phyloP scores from a whole-genome alignment of 2,113 vertebrate species.

The Hemibagrus wyckioides region DNA sequence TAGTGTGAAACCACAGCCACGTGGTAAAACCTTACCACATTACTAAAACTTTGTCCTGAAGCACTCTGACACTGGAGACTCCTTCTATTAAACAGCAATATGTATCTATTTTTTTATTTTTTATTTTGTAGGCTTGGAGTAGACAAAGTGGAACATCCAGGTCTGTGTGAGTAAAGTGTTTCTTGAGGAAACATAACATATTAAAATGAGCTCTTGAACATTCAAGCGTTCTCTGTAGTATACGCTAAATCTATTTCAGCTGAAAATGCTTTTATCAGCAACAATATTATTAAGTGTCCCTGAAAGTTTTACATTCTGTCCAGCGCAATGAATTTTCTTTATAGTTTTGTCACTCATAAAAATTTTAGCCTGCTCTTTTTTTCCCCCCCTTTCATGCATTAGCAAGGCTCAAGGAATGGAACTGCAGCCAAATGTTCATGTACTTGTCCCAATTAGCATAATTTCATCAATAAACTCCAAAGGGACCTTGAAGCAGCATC shows the following conservation, averaged over 20 bases:
- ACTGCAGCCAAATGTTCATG: constrained; percentile 49
- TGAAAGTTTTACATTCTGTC: constrained; percentile 19
- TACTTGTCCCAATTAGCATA: constrained; percentile 55
- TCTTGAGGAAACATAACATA: not conserved
- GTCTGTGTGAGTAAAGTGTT: not conserved
- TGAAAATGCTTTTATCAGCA: constrained; percentile 7
- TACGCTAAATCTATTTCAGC: not conserved
- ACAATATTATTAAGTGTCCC: constrained; percentile 3
- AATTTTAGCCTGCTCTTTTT: constrained; percentile 4
- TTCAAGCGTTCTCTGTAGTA: not conserved
- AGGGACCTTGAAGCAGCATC: constrained; percentile 48
- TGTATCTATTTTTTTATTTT: not conserved
- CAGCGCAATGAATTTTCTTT: constrained; percentile 36
- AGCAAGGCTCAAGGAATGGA: constrained; percentile 32
- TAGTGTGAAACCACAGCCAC: not conserved
- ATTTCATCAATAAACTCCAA: constrained; percentile 55
- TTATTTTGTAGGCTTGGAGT: not conserved
- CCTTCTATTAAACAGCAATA: not conserved
- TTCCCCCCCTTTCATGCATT: constrained; percentile 23
- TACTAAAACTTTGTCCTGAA: not conserved
- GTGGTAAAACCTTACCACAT: too few relatives aligned
- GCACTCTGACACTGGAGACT: not conserved
- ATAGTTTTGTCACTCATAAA: constrained; percentile 45
- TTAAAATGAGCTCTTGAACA: not conserved
- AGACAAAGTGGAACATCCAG: not conserved